Base-by-base conservation (phyloP, 2,113 vertebrate genomes). In the Neotoma lepida region DNA sequence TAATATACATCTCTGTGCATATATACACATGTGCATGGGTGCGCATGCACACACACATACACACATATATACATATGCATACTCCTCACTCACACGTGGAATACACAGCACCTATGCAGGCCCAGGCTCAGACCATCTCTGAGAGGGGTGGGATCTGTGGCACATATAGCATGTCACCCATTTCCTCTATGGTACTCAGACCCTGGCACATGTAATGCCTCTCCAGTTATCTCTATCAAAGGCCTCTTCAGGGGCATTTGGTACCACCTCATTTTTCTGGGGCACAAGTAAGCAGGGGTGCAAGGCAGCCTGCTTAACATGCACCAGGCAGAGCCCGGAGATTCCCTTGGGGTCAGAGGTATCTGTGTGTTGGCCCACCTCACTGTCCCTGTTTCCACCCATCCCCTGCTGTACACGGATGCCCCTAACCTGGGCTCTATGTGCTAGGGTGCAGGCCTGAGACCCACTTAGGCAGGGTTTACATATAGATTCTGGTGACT, bases 191-290 rank as follows among this genome's bases (percentile, higher is more conserved):
- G 73, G 58, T 6, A 3, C 9, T 46, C 28, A 24, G 54, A 15
- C 28, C 33, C 51, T 74, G 86, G 28, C 68, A 58, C 12, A 22
- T 8, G 33, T 33, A 6, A 51, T 15, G 33, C 35, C 49, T 20
- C 7, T 30, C 13, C 6, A 3, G 24, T 35, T 5, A 0, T 20
- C 14, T 4, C 58, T 26, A 41, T 0, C 0, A 0, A 35, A 9
- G 46, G 46, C 1, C 70, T 41, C n/a, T 28, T 35, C 0, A 49
- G 9, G 20, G 14, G 14, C 0, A 1, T 0, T 78, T 24, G 63
- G 6, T 24, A 0, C 4, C 3, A 0, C 35, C 46, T 44, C 35
- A 35, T 1, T 30, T 30, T 0, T 4, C 41, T 15, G 14, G 35
- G 9, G 39, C 6, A 4, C 41, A 14, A 13, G 4, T 9, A 39